These are phyloP conservation scores for Corythoichthys intestinalis DNA, from an alignment of 2,113 vertebrate genomes.

Conservation along the genomic window DNA sequence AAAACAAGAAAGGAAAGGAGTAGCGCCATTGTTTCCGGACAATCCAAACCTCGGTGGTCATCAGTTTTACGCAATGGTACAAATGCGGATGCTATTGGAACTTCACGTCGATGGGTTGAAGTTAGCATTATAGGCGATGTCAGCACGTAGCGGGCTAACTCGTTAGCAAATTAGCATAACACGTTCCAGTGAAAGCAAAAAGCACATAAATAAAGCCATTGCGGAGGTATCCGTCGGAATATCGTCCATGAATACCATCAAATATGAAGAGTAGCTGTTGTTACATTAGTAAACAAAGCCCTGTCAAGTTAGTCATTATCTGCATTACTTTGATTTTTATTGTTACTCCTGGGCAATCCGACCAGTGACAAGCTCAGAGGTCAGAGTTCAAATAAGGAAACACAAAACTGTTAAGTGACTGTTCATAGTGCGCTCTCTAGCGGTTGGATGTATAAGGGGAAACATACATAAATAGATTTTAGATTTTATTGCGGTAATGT, in stretches of 20 bases:
- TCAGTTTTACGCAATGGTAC: slow-evolving; percentile 7
- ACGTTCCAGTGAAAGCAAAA: slow-evolving; percentile 22
- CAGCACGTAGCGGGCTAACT: slow-evolving; percentile 28
- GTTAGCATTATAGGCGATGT: slow-evolving; percentile 13
- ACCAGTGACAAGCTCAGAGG: slow-evolving; percentile 10
- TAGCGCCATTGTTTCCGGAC: background rate
- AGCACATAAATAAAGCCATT: slow-evolving; percentile 1
- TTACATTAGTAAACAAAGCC: background rate
- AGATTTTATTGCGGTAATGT: too few relatives aligned
- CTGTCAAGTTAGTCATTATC: background rate
- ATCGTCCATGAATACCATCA: background rate
- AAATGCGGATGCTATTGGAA: slow-evolving; percentile 27
- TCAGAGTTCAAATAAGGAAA: slow-evolving; percentile 35
- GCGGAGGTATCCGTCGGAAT: slow-evolving; percentile 6
- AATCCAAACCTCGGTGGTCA: background rate
- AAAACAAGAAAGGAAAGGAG: slow-evolving; percentile 8
- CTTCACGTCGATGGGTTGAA: slow-evolving; percentile 10
- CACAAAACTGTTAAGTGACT: background rate
- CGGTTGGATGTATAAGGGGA: background rate
- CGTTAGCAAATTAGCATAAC: slow-evolving; percentile 51
- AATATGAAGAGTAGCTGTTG: background rate
- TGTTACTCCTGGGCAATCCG: slow-evolving; percentile 17
- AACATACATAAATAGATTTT: too few relatives aligned
- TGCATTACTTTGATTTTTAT: slow-evolving; percentile 25
- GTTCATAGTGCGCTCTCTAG: slow-evolving; percentile 33